Evolutionary conservation across 2,888 invertebrate species (phyloP).

Genomic region (Zygothrica quintamaculata): DNA sequence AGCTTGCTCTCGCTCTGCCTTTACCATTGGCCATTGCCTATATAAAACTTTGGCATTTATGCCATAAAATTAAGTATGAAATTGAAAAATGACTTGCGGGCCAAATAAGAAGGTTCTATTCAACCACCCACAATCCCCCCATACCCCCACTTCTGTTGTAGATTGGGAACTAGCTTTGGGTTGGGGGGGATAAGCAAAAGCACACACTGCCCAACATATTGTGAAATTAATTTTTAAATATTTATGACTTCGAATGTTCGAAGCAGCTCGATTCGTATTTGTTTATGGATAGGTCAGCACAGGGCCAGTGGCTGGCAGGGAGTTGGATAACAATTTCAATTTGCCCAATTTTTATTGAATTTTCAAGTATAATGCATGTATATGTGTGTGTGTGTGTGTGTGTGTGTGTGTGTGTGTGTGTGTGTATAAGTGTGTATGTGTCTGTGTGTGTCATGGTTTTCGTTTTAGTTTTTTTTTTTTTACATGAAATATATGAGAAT

Average conservation of each 20-base stretch:
- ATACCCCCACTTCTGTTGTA: too few species aligned
- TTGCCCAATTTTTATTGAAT: slow-evolving; percentile 75
- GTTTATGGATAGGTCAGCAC: slow-evolving; percentile 44
- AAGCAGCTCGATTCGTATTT: slow-evolving; percentile 53
- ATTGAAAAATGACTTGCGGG: slow-evolving; percentile 74
- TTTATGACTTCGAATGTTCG: slow-evolving; percentile 70
- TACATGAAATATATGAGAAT: slow-evolving; percentile 64
- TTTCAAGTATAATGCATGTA: slow-evolving; percentile 51
- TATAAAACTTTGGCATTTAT: slow-evolving; percentile 71
- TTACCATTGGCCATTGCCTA: slow-evolving; percentile 2
- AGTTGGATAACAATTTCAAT: slow-evolving; percentile 63
- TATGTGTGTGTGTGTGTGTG: slow-evolving; percentile 5
- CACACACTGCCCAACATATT: slow-evolving; percentile 59
- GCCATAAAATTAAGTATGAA: slow-evolving; percentile 80
- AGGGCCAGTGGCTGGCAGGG: slow-evolving; percentile 8
- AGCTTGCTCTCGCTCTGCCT: slow-evolving; percentile 5
- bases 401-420: slow-evolving; percentile 8
- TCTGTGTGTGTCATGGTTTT: slow-evolving; percentile 29
- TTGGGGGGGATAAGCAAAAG: slow-evolving; percentile 3
- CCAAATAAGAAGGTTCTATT: slow-evolving; percentile 22
- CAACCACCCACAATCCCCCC: too few species aligned
- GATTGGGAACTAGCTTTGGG: too few species aligned
- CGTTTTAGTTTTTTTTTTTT: slow-evolving; percentile 34
- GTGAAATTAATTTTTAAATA: slow-evolving; percentile 83
- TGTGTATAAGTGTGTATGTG: slow-evolving; percentile 18